Base-by-base conservation (phyloP, 1,140 invertebrate genomes). In the Panagrolaimus sp. region DNA sequence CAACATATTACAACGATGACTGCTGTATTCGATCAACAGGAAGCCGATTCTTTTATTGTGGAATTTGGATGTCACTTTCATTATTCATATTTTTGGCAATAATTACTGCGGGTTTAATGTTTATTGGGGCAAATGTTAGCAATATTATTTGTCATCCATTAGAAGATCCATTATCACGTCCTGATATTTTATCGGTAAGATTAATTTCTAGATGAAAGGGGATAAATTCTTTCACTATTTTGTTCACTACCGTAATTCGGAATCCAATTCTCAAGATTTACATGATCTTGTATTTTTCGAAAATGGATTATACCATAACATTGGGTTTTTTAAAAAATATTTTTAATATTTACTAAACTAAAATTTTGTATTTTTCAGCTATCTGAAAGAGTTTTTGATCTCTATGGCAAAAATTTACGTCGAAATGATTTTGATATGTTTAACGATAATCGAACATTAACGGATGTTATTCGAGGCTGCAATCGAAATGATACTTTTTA, bases 1-100 rank as follows among this genome's bases (percentile, higher is more conserved):
- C 81, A 15, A 77, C 71, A 26, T 80, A 77, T 47, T 83, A 82
- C 71, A 76, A 81, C 46, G 80, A 82, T 68, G 81, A 82, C 52
- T 82, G 80, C 55, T 82, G 80, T 72, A 79, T 83, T 1, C 67
- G 80, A 58, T 71, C 74, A 21, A 82, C 80, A 12, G 80, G 80
- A 21, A 64, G 73, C 12, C 73, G 75, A 24, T 83, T 82, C 38
- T 82, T 71, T 65, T 74, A 69, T 44, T 81, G 80, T 70, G 80
- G 80, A 58, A 82, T 83, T 52, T 81, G 75, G 76, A 55, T 83
- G 26, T 74, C 71, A 9, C 47, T 82, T 55, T 12, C 71, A 17
- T 63, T 82, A 14, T 70, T 83, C 43, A 46, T 67, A 21, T 12
- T 75, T 47, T 68, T 82, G 28, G 68, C 76, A 9, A 9, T 83